These are phyloP conservation scores for Brassicogethes aeneus DNA, from an alignment of 2,888 invertebrate genomes.

Conservation along the genomic window DNA sequence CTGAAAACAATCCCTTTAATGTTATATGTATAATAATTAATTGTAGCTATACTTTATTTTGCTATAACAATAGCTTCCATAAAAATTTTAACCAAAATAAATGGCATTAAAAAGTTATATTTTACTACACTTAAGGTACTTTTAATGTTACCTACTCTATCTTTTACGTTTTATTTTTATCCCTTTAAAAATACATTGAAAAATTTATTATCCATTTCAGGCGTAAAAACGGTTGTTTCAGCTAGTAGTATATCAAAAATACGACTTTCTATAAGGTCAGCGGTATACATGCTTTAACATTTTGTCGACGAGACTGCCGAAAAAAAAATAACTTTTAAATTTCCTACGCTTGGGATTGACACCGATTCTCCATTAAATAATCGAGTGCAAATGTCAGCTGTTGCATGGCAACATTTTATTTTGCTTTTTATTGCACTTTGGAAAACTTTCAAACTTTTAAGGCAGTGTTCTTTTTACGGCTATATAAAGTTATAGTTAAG, in stretches of 20 bases:
- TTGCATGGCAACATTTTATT: background rate
- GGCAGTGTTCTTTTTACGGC: background rate
- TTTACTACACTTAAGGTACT: no score
- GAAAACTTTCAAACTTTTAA: background rate
- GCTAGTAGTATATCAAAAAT: background rate
- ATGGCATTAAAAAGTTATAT: no score
- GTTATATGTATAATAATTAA: no score
- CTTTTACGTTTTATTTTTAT: background rate
- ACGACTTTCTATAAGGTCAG: background rate
- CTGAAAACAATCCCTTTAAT: no score
- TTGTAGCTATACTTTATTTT: no score
- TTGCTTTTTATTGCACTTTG: background rate
- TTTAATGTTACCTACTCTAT: background rate
- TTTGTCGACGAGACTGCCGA: background rate
- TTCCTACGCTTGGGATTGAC: background rate
- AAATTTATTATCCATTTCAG: no score
- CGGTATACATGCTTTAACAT: background rate
- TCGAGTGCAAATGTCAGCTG: background rate
- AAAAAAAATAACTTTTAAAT: background rate
- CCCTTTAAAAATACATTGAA: no score
- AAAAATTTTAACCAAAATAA: no score
- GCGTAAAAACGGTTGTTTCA: background rate
- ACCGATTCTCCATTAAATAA: background rate
- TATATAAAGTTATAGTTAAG: background rate
- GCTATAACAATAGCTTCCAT: no score